Evolutionary conservation across 2,113 vertebrate genomes (phyloP).

Genomic region (Struthio camelus): DNA sequence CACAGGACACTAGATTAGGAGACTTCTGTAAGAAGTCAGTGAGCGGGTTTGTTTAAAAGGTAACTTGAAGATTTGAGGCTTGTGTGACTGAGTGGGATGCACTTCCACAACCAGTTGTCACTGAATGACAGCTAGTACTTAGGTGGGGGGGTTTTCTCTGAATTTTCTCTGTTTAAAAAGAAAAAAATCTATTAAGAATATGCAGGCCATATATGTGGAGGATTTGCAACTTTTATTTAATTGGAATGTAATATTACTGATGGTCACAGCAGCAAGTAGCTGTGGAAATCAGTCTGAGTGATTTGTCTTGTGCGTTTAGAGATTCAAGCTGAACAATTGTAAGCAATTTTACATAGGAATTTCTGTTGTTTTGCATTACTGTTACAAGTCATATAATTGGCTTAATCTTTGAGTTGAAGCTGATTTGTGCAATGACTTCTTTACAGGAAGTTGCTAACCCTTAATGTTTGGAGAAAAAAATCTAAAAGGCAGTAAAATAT

Average conservation of each 20-base stretch:
- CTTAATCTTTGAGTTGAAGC: background rate
- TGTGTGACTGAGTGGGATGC: background rate
- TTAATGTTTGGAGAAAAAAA: background rate
- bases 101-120: background rate
- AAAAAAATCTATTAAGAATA: rapidly evolving
- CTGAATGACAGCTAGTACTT: background rate
- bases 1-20: background rate
- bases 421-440: background rate
- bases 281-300: background rate
- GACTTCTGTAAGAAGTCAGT: background rate
- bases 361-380: background rate
- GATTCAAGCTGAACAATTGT: background rate
- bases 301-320: background rate
- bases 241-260: background rate
- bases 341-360: background rate
- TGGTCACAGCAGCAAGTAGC: background rate
- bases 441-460: background rate
- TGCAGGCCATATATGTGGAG: rapidly evolving
- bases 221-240: background rate
- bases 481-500: background rate
- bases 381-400: rapidly evolving
- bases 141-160: background rate
- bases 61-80: background rate
- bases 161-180: no score
- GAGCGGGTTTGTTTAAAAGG: background rate